Evolutionary conservation across 2,797 vertebrate species (phyloP).

Genomic region (Pteronotus mesoamericanus): DNA sequence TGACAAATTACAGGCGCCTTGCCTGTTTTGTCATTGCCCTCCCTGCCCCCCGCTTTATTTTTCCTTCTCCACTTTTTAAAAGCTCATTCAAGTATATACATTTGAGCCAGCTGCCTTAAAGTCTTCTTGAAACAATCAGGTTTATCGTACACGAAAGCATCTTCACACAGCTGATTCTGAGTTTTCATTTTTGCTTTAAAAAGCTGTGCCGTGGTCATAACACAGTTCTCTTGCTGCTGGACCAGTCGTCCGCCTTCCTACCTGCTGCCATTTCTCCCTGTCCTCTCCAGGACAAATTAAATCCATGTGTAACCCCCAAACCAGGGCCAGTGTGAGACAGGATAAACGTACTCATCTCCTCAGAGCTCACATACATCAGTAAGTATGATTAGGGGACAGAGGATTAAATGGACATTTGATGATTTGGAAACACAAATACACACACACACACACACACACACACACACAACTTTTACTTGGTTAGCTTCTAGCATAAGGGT

Average conservation of each 20-base stretch:
- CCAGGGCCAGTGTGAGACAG: neutral
- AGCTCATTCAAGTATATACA: neutral
- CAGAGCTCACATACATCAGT: neutral
- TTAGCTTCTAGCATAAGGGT: neutral
- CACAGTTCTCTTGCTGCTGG: neutral
- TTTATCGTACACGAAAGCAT: neutral
- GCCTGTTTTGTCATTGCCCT: neutral
- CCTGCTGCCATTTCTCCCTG: neutral
- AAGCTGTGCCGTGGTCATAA: neutral
- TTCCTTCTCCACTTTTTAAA: neutral
- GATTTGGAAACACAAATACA: neutral
- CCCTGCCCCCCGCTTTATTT: neutral
- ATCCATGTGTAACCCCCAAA: neutral
- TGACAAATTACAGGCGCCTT: neutral
- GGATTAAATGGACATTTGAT: neutral
- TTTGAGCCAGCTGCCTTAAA: neutral
- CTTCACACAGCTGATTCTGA: neutral
- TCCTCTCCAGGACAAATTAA: neutral
- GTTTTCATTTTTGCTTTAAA: conserved; percentile 26
- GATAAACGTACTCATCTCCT: neutral
- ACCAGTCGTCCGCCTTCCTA: neutral
- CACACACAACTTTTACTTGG: neutral
- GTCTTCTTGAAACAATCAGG: neutral
- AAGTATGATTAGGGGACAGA: neutral
- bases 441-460: neutral